These are phyloP conservation scores for Acanthurus lineatus DNA, from an alignment of 2,797 vertebrate genomes.

Conservation along the genomic window DNA sequence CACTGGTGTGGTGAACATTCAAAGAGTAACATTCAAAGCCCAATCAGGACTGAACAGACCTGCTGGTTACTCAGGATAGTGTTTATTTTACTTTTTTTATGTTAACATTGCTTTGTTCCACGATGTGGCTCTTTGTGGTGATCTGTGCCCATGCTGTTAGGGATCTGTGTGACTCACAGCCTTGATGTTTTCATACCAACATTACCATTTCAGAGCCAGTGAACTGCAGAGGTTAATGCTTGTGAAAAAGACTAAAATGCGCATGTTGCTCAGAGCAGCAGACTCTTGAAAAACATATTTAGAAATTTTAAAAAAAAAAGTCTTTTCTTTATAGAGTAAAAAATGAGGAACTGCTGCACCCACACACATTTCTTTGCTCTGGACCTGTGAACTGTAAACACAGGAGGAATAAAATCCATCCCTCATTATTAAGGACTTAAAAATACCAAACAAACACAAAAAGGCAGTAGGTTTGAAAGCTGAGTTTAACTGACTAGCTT, in stretches of 20 bases:
- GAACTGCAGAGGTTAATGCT: neutral
- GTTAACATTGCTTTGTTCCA: slow-evolving; percentile 28
- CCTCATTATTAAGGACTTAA: neutral
- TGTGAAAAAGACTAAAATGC: slow-evolving; percentile 11
- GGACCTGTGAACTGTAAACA: slow-evolving; percentile 4
- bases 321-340: neutral
- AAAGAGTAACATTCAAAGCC: slow-evolving; percentile 2
- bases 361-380: neutral
- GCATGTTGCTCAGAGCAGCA: neutral
- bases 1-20: neutral
- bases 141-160: slow-evolving; percentile 28
- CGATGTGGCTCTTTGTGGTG: slow-evolving; percentile 24
- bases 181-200: slow-evolving; percentile 30
- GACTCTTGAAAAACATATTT: neutral
- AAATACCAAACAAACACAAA: neutral
- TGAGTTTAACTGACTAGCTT: neutral
- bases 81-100: slow-evolving; percentile 33
- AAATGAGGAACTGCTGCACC: neutral
- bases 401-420: neutral
- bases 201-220: slow-evolving; percentile 11
- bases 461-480: neutral
- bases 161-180: slow-evolving; percentile 42
- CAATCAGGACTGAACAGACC: slow-evolving; percentile 4
- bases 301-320: neutral
- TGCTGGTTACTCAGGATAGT: slow-evolving; percentile 1